Conservation (phyloP, 92 coral and sea anemone genomes). For the Micromussa lordhowensis region DNA sequence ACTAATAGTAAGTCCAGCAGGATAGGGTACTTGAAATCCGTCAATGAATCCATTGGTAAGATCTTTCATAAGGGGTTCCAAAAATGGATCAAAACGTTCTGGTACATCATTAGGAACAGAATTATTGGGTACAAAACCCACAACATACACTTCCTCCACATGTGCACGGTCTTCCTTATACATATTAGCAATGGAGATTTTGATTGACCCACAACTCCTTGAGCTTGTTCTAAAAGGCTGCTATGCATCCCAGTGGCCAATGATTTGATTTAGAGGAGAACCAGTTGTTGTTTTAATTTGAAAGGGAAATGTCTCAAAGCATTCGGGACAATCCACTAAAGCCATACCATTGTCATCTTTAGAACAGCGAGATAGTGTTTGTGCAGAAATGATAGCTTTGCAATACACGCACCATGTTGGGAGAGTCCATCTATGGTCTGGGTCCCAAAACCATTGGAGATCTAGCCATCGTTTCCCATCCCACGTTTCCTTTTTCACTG, state of each 20-base stretch:
- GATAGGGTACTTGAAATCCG: slow-evolving; percentile 65
- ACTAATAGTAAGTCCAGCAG: slow-evolving; percentile 22
- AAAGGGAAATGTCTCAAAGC: slow-evolving; percentile 42
- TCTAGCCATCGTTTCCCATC: slow-evolving; percentile 71
- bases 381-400: slow-evolving; percentile 57
- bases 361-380: slow-evolving; percentile 16
- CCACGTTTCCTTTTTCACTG: slow-evolving; percentile 66
- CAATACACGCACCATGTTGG: slow-evolving; percentile 63
- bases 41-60: slow-evolving; percentile 62
- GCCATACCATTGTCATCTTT: slow-evolving; percentile 35
- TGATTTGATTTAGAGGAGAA: slow-evolving; percentile 54
- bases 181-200: slow-evolving; percentile 67
- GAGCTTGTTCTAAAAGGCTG: slow-evolving; percentile 57
- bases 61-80: slow-evolving; percentile 73
- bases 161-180: slow-evolving; percentile 56
- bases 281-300: slow-evolving; percentile 33
- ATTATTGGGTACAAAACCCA: slow-evolving; percentile 62
- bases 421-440: slow-evolving; percentile 51
- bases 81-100: slow-evolving; percentile 62
- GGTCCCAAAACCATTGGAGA: slow-evolving; percentile 74
- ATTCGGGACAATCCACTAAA: slow-evolving; percentile 51
- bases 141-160: slow-evolving; percentile 67
- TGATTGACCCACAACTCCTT: slow-evolving; percentile 69
- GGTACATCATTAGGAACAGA: slow-evolving; percentile 64
- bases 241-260: slow-evolving; percentile 74